These are phyloP conservation scores for Helogale parvula DNA, from an alignment of 2,113 vertebrate species.

Conservation along the genomic window DNA sequence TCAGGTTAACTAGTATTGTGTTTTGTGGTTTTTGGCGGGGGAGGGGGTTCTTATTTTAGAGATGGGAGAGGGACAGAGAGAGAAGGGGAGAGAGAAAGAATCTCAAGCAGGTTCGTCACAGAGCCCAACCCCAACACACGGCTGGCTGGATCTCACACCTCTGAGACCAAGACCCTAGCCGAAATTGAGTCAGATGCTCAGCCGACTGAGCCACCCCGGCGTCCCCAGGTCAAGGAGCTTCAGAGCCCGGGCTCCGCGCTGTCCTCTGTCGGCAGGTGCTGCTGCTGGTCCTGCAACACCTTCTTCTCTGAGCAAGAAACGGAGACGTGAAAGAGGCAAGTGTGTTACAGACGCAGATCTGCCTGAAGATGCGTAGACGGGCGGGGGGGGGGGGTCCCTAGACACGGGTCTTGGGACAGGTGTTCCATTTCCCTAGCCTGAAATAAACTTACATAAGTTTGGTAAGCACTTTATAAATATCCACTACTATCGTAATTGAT, in stretches of 20 bases:
- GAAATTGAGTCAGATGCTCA: too few relatives aligned
- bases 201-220: too few relatives aligned
- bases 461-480: not conserved
- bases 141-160: too few relatives aligned
- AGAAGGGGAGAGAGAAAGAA: too few relatives aligned
- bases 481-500: not conserved
- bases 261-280: not conserved
- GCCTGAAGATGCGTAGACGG: not conserved
- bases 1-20: not conserved
- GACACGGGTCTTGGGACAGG: not conserved
- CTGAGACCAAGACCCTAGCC: too few relatives aligned
- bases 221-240: not conserved
- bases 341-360: not conserved
- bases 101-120: too few relatives aligned
- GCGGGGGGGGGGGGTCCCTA: too few relatives aligned
- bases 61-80: too few relatives aligned
- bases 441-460: not conserved
- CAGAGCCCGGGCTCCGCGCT: not conserved
- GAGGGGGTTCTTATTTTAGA: too few relatives aligned
- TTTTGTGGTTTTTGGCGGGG: too few relatives aligned
- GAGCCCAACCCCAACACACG: too few relatives aligned
- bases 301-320: not conserved
- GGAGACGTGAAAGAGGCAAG: not conserved
- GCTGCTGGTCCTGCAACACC: not conserved
- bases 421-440: not conserved